Base-by-base conservation (phyloP, 2,113 vertebrate genomes). In the Neolamprologus sp. region DNA sequence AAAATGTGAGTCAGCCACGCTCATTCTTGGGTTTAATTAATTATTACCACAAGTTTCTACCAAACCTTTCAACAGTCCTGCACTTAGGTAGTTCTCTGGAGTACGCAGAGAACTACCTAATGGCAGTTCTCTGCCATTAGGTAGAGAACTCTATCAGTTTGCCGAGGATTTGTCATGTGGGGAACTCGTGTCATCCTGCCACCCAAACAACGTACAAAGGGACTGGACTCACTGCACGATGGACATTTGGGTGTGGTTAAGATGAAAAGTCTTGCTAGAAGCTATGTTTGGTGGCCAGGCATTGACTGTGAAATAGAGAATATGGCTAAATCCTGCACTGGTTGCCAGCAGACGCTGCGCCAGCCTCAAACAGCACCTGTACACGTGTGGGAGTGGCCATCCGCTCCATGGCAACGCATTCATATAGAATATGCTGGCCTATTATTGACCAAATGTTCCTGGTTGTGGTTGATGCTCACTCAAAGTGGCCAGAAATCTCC, bases 211-310 rank as follows among this genome's bases (percentile, higher is more conserved):
- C 19, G 4, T 12, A 57, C 33, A 28, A 58, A 37, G 45, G 7
- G 0, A 49, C 45, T 49, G 45, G 45, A 49, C 42, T 14, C 42
- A 14, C 80, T 60, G 3, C 54, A 45, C 1, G 1, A 30, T 13
- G 23, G 13, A 19, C 37, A 81, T 28, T 6, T 60, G 2, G 0
- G 45, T 33, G 21, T 30, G 2, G 80, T 81, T 19, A 60, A 58
- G 54, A 60, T 7, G 54, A 81, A 81, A 81, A n/a, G 7, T n/a
- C 54, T 81, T 28, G 35, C 54, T 45, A 21, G 51, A 9, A 81
- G 54, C 16, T 60, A 81, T 81, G 80, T 81, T 28, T 81, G 54
- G 23, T 81, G 54, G 37, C 37, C 37, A 60, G 37, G 23, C 21
- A 9, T n/a, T 3, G 9, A 81, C 4, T 30, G 16, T n/a, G 54